These are phyloP conservation scores for Coregonus suidteri DNA, from an alignment of 2,797 vertebrate species.

Conservation along the genomic window DNA sequence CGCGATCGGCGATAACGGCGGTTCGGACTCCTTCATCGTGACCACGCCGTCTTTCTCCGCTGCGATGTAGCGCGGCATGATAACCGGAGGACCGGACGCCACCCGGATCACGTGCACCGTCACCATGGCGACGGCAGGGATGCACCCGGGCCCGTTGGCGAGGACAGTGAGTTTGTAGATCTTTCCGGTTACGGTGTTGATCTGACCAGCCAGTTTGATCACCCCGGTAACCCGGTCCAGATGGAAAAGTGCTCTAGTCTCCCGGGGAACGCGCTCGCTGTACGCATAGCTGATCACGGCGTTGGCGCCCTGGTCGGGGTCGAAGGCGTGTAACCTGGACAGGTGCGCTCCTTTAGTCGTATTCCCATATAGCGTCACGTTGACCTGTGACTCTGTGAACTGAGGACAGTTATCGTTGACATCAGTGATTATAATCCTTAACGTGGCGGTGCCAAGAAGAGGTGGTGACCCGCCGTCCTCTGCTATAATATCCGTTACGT, in stretches of 20 bases:
- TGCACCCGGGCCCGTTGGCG: constrained; percentile 92
- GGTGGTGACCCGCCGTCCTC: constrained; percentile 94
- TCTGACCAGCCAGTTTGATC: constrained; percentile 83
- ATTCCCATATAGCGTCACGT: constrained; percentile 89
- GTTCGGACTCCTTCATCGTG: constrained; percentile 90
- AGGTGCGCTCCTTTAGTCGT: constrained; percentile 83
- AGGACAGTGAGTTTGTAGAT: constrained; percentile 88
- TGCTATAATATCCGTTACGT: constrained; percentile 90
- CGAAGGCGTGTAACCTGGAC: constrained; percentile 83
- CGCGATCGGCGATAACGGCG: constrained; percentile 88
- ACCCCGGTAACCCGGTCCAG: constrained; percentile 85
- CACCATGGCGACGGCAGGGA: constrained; percentile 88
- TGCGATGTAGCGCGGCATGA: constrained; percentile 90
- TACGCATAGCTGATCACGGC: constrained; percentile 91
- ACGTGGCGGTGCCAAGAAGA: constrained; percentile 86
- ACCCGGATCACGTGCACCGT: constrained; percentile 84
- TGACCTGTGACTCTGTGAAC: constrained; percentile 85
- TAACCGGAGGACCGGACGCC: constrained; percentile 83
- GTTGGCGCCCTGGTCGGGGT: constrained; percentile 90
- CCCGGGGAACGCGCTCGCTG: constrained; percentile 88
- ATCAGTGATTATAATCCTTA: constrained; percentile 90
- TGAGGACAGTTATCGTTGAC: constrained; percentile 97
- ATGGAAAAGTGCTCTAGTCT: constrained; percentile 85
- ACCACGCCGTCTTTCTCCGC: constrained; percentile 87
- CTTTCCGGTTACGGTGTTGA: constrained; percentile 77